A percentile compares a stretch with the other conserved stretches of the same genome.
phyloP scores from a whole-genome alignment of 2,888 invertebrate species.

The Philaethria dido region DNA sequence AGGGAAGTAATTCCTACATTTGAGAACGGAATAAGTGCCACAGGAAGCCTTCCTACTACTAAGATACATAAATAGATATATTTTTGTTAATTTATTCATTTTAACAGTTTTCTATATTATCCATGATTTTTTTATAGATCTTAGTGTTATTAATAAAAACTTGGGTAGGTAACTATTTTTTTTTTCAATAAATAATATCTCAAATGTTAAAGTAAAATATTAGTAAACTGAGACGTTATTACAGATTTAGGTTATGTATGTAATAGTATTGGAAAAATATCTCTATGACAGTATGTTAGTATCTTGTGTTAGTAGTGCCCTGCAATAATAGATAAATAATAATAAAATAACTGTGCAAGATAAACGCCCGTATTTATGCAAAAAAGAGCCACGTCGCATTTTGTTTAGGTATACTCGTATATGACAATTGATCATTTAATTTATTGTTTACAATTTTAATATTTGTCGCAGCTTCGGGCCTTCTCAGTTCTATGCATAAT shows the following conservation, averaged over 20 bases:
- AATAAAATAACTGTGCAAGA: constrained; percentile 14
- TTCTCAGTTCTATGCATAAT: too few species aligned
- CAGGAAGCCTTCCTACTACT: constrained; percentile 81
- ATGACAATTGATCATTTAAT: background rate
- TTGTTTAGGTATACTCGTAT: background rate
- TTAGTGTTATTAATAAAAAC: background rate
- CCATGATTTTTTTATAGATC: background rate
- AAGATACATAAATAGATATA: constrained; percentile 61
- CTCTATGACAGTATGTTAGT: background rate
- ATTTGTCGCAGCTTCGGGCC: too few species aligned
- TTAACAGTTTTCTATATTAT: too few species aligned
- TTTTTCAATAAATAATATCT: too few species aligned
- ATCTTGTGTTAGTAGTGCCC: constrained; percentile 8
- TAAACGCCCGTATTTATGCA: background rate
- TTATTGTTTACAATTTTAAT: background rate
- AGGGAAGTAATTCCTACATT: constrained; percentile 83
- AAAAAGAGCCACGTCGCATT: constrained; percentile 7
- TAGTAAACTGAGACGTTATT: background rate
- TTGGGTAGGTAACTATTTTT: too few species aligned
- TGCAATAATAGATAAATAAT: constrained; percentile 14
- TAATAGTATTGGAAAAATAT: background rate
- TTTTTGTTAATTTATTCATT: constrained; percentile 3
- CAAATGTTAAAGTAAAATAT: too few species aligned
- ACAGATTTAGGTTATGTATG: background rate
- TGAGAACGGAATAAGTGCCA: constrained; percentile 79